Evolutionary conservation across 2,888 invertebrate genomes (phyloP).

Genomic region (Stomorhina lunata): DNA sequence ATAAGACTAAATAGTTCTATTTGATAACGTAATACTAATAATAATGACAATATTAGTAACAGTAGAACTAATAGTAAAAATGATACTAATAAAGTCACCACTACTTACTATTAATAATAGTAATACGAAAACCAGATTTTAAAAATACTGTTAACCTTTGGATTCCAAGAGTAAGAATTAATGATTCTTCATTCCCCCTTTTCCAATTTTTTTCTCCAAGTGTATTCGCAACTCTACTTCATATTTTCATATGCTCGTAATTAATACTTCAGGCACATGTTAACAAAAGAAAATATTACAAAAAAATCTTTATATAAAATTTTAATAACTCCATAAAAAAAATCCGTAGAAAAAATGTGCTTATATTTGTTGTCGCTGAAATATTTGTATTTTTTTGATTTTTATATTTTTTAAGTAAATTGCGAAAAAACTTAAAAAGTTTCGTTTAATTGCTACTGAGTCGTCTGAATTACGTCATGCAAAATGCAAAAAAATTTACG

Average conservation of each 20-base stretch:
- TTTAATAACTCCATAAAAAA: neutral
- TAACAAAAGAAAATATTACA: constrained; percentile 17
- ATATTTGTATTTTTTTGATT: constrained; percentile 7
- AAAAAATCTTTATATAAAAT: constrained; percentile 34
- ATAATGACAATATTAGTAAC: no score
- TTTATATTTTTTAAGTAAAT: constrained; percentile 13
- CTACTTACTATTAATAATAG: no score
- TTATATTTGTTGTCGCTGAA: constrained; percentile 10
- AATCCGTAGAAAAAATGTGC: neutral
- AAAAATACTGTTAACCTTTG: no score
- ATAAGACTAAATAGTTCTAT: no score
- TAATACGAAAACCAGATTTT: no score
- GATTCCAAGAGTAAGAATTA: no score
- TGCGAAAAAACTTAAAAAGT: constrained; percentile 32
- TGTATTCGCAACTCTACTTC: neutral
- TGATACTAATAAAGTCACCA: no score
- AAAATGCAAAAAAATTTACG: constrained; percentile 11
- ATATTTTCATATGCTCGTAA: neutral
- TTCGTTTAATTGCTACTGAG: constrained; percentile 14
- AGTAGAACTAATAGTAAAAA: no score
- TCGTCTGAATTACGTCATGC: constrained; percentile 57
- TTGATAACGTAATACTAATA: no score
- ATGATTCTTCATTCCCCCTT: no score
- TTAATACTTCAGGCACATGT: constrained; percentile 29
- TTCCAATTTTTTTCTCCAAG: neutral